Evolutionary conservation across 2,113 vertebrate genomes (phyloP).

Genomic region (Anthoscopus minutus): DNA sequence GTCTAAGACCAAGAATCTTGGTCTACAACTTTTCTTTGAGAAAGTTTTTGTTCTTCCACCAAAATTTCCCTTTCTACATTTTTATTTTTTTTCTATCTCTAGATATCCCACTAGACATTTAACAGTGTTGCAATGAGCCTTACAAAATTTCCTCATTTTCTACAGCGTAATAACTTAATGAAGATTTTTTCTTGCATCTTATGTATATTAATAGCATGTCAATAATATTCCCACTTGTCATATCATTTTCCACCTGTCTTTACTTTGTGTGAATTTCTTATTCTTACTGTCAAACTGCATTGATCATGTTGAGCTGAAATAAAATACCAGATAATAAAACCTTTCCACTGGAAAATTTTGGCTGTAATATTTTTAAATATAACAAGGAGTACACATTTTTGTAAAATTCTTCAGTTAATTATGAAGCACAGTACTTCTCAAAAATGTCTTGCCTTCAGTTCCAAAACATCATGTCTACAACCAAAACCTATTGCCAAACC

Average conservation of each 20-base stretch:
- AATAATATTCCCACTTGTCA: background rate
- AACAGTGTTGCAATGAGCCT: background rate
- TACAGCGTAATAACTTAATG: background rate
- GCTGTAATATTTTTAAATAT: background rate
- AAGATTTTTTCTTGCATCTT: background rate
- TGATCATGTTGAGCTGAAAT: background rate
- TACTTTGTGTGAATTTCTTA: background rate
- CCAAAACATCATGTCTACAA: background rate
- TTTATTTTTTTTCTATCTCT: background rate
- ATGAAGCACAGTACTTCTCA: background rate
- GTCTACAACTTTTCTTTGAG: background rate
- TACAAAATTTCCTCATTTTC: background rate
- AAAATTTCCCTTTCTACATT: background rate
- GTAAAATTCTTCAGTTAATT: background rate
- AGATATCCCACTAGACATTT: background rate
- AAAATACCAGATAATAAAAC: background rate
- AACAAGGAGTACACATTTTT: background rate
- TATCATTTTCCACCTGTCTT: background rate
- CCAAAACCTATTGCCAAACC: too few species aligned
- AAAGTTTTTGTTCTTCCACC: background rate
- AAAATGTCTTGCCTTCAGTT: background rate
- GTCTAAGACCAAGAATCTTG: background rate
- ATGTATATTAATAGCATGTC: background rate
- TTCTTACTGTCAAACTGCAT: background rate
- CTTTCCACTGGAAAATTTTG: background rate